These are phyloP conservation scores for Theristicus caerulescens DNA, from an alignment of 2,113 vertebrate genomes.

Conservation along the genomic window DNA sequence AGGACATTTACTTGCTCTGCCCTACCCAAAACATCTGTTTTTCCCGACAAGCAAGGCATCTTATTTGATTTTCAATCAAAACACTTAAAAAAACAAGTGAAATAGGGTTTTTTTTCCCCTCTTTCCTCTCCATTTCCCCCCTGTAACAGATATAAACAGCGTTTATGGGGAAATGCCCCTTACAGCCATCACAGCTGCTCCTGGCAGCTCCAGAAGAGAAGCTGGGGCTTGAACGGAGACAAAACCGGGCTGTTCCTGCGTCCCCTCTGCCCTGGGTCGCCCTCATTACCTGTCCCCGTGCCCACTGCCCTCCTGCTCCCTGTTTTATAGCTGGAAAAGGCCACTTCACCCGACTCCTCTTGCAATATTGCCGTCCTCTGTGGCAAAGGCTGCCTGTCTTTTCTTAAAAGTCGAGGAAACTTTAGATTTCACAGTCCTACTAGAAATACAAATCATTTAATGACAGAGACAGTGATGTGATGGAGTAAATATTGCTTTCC, in stretches of 20 bases:
- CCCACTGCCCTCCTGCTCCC: not conserved
- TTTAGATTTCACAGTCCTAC: not conserved
- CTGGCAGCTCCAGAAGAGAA: not conserved
- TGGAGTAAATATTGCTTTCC: not conserved
- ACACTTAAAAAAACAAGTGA: not conserved
- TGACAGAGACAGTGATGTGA: not conserved
- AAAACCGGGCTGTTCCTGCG: not conserved
- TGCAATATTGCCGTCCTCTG: not conserved
- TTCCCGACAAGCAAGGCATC: not conserved
- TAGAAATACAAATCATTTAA: not conserved
- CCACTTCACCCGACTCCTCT: not conserved
- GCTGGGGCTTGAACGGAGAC: not conserved
- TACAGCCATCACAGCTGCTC: not conserved
- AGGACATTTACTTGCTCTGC: not conserved
- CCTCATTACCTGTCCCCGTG: not conserved
- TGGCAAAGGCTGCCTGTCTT: not conserved
- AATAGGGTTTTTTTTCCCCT: not conserved
- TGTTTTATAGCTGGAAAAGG: not conserved
- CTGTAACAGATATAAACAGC: rapidly evolving
- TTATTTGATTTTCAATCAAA: not conserved
- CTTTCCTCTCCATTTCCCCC: not conserved
- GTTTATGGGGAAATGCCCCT: not conserved
- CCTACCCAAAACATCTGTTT: not conserved
- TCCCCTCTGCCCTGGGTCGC: not conserved
- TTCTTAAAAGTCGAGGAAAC: not conserved